A percentile compares a stretch with the other conserved stretches of the same genome.
These are phyloP conservation scores for Porites evermanni DNA, from an alignment of 92 coral and sea anemone species.

Conservation along the genomic window DNA sequence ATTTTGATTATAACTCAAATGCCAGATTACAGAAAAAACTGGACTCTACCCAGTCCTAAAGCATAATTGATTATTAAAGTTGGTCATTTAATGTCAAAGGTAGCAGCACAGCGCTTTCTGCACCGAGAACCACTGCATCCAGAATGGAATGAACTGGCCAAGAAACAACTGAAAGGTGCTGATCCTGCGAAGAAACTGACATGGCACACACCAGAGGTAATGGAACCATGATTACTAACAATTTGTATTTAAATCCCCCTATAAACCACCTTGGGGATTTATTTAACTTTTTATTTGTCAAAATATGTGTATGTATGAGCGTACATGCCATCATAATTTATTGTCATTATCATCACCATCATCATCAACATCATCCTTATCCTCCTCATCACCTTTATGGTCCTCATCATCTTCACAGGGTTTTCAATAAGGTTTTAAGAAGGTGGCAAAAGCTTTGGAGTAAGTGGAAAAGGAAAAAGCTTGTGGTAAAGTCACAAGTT, in stretches of 20 bases:
- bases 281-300: no score
- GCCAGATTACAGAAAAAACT: no score
- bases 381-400: background rate
- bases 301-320: background rate
- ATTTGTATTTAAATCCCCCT: no score
- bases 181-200: constrained; percentile 86
- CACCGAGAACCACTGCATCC: constrained; percentile 90
- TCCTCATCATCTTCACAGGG: background rate
- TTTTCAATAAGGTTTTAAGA: no score
- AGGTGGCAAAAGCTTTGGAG: no score
- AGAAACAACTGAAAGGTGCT: constrained; percentile 93
- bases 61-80: no score
- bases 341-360: background rate
- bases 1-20: no score
- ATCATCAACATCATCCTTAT: background rate
- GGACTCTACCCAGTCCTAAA: no score
- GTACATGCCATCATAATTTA: background rate
- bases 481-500: no score
- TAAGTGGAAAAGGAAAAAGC: no score
- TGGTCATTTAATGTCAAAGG: constrained; percentile 26
- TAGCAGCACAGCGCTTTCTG: constrained; percentile 49
- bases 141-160: constrained; percentile 95
- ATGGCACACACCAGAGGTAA: constrained; percentile 98
- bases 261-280: no score
- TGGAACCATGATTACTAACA: background rate